These are phyloP conservation scores for Microcebus lehilahytsara DNA, from an alignment of 2,113 vertebrate species.

Conservation along the genomic window DNA sequence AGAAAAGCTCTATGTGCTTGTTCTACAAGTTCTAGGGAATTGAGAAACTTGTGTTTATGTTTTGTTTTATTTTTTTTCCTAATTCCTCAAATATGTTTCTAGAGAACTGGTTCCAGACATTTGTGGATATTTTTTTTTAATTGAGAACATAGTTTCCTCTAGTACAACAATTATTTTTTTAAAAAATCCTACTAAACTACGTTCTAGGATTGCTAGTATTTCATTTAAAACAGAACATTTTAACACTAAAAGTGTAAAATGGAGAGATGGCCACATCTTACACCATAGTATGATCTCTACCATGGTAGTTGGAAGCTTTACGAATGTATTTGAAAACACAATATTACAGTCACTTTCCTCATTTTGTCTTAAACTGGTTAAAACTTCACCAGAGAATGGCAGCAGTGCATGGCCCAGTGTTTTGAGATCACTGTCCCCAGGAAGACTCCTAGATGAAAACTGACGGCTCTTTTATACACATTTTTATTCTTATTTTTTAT, in stretches of 20 bases:
- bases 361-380: not conserved
- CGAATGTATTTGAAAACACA: not conserved
- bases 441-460: not conserved
- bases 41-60: not conserved
- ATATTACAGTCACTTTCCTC: not conserved
- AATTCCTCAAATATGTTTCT: conserved; percentile 25
- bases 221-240: not conserved
- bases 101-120: conserved; percentile 25
- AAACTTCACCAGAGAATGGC: not conserved
- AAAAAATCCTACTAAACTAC: not conserved
- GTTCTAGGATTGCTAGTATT: not conserved
- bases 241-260: not conserved
- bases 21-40: not conserved
- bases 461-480: not conserved
- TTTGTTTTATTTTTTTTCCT: conserved; percentile 25
- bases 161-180: not conserved
- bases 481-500: not conserved
- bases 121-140: not conserved
- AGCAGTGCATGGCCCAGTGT: not conserved
- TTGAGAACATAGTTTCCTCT: not conserved
- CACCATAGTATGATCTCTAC: not conserved
- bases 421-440: not conserved
- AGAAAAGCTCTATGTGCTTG: not conserved
- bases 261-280: not conserved
- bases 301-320: not conserved